These are phyloP conservation scores for Bufo gargarizans DNA, from an alignment of 2,113 vertebrate species.

Conservation along the genomic window DNA sequence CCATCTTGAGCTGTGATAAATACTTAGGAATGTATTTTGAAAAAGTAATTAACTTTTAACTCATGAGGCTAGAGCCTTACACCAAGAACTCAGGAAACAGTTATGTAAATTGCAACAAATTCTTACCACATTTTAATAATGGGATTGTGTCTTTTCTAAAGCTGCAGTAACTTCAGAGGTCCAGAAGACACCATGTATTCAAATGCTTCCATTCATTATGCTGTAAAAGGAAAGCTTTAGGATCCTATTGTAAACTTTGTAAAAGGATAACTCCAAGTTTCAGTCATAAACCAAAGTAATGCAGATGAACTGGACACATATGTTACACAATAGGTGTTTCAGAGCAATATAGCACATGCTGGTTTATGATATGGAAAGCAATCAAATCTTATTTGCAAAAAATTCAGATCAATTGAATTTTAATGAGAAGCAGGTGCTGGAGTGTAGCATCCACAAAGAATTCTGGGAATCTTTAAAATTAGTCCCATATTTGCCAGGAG, in stretches of 20 bases:
- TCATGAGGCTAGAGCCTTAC: conserved; percentile 71
- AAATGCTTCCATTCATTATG: conserved; percentile 72
- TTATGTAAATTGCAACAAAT: conserved; percentile 73
- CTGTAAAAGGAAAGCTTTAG: conserved; percentile 75
- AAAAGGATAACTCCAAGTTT: conserved; percentile 76
- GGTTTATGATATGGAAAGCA: conserved; percentile 94
- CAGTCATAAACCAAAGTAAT: conserved; percentile 88
- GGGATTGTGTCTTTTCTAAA: conserved; percentile 75
- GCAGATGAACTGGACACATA: conserved; percentile 90
- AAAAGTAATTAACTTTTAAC: conserved; percentile 81
- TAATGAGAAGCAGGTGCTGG: conserved; percentile 97
- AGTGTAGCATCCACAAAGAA: conserved; percentile 90
- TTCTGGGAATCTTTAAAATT: conserved; percentile 88
- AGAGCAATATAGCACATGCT: conserved; percentile 93
- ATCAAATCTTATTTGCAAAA: conserved; percentile 98
- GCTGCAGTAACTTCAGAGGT: conserved; percentile 73
- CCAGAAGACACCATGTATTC: conserved; percentile 71
- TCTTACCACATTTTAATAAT: conserved; percentile 75
- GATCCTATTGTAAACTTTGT: conserved; percentile 78
- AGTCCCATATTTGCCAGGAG: conserved; percentile 96
- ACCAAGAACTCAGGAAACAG: conserved; percentile 69
- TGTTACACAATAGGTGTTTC: conserved; percentile 91
- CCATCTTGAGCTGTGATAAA: conserved; percentile 83
- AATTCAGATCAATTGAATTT: conserved; percentile 99
- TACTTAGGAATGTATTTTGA: conserved; percentile 84